Base-by-base conservation (phyloP, 2,888 invertebrate genomes). In the Eristalinus aeneus region DNA sequence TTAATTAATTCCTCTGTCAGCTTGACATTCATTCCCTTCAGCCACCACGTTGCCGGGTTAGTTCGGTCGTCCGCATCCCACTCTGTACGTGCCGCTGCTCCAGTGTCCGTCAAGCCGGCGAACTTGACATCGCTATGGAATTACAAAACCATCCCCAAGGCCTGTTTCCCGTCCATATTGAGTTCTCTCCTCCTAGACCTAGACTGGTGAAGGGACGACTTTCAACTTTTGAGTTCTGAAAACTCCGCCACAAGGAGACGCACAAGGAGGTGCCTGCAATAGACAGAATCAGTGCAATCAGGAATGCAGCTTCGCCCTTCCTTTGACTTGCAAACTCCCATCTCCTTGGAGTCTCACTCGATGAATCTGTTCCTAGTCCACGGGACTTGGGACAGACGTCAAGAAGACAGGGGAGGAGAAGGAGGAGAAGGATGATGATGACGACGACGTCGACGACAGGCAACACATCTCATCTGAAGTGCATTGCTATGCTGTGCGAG, bases 1-100 rank as follows among this genome's bases (percentile, higher is more conserved):
- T 82, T 82, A 86, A 86, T 86, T 86, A 86, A 86, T 86, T 86
- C 86, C 36, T 78, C 82, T 81, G 86, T 86, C 82, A 86, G 74
- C 58, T 78, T 82, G 82, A 78, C 77, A 77, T 71, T 77, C 78
- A 82, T 82, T 82, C 77, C 78, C 74, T 71, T 86, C 68, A 75
- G 65, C 69, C 54, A 82, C 68, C 74, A 82, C 46, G 46, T 46
- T 27, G 2, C 5, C 27, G 27, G 27, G 2, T 27, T 3, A 2
- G 27, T 27, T 27, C 27, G 27, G 2, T 27, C 27, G 27, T 27
- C 67, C 82, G 63, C 74, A 78, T 74, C 61, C 39, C 32, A 68
- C 67, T 34, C 84, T 67, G 60, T 72, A 39, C 58, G 64, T 46
- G 46, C 46, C 60, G 73, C 69, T 82, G 71, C 82, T 81, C 77